Base-by-base conservation (phyloP, 2,113 vertebrate species). In the Mesoclemmys tuberculata region DNA sequence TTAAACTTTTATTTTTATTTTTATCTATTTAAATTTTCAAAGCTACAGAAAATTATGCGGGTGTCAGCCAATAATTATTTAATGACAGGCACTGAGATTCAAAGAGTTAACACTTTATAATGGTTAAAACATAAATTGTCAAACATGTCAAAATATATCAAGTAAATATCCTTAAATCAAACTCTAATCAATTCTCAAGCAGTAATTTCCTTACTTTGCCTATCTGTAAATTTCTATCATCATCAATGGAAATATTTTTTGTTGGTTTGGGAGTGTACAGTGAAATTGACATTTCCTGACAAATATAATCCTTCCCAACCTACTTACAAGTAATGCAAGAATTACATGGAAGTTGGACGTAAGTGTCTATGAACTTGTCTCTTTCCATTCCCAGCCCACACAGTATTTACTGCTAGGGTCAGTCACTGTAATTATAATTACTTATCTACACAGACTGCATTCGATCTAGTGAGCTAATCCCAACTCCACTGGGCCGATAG, bases 401-500 rank as follows among this genome's bases (percentile, higher is more conserved):
- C 38, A 38, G 24, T 54, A 48, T 18, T 5, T n/a, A 6, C 44
- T 64, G 16, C 48, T 1, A 6, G 31, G 46, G 16, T 82, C 29
- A 27, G 56, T 80, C 71, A 27, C 6, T 26, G 24, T 16, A 21
- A n/a, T 35, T 74, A 6, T 55, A 35, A 68, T 85, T 38, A 55
- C 24, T 90, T 79, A 81, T 24, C 1, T 0, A 48, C 1, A 46
- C 26, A 0, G 48, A 29, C 44, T 26, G 41, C 3, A 31, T 54
- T 31, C 1, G 9, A 5, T 80, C 49, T 80, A 80, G 24, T 1
- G 1, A 82, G 79, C 29, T 55, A 54, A 18, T 58, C 82, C n/a
- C 29, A 78, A 78, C 26, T 54, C 94, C 58, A 16, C 6, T 96
- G 94, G 80, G 10, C 10, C 52, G 84, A 55, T 55, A 94, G 95